phyloP scores from a whole-genome alignment of 2,797 vertebrate species.

The Pangasius krempfi region DNA sequence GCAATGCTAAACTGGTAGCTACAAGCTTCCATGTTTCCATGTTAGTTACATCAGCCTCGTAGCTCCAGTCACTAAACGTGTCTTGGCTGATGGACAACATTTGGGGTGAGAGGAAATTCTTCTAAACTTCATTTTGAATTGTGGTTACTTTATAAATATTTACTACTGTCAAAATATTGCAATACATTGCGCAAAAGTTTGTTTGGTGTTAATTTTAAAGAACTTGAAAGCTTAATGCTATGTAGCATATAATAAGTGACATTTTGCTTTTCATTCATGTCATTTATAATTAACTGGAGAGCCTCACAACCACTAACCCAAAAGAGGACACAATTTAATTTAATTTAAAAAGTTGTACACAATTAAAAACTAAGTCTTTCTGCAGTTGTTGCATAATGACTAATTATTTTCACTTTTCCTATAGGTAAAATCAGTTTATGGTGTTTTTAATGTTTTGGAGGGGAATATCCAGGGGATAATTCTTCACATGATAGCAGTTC shows the following conservation, averaged over 20 bases:
- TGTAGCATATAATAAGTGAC: neutral
- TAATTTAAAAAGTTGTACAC: neutral
- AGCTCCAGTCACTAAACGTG: neutral
- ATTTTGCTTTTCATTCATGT: neutral
- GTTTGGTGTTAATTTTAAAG: neutral
- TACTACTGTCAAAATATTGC: neutral
- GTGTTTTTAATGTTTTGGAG: neutral
- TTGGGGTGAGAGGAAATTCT: neutral
- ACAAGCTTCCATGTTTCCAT: neutral
- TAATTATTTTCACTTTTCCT: neutral
- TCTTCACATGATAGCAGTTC: neutral
- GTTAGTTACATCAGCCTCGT: neutral
- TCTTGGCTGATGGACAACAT: neutral
- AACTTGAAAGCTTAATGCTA: neutral
- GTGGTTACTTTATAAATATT: neutral
- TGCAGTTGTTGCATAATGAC: neutral
- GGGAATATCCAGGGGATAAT: neutral
- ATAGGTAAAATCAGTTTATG: neutral
- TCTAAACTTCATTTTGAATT: neutral
- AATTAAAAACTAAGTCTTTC: neutral
- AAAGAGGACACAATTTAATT: neutral
- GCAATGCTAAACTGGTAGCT: neutral
- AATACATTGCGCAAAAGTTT: neutral
- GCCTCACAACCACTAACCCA: neutral
- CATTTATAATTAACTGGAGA: neutral